These are phyloP conservation scores for Paraplagusia blochii DNA, from an alignment of 2,113 vertebrate genomes.

Conservation along the genomic window DNA sequence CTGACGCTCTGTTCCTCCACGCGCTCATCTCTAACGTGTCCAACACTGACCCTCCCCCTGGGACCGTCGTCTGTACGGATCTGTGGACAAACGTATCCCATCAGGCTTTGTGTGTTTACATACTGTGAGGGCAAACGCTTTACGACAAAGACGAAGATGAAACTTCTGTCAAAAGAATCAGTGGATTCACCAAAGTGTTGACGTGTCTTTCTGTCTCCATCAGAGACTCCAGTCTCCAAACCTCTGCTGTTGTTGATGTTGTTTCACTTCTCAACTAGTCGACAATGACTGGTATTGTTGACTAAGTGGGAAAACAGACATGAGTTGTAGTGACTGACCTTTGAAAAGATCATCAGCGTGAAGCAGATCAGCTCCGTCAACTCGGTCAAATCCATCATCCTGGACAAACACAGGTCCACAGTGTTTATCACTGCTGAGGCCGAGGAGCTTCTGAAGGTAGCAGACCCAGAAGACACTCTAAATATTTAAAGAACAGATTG, in stretches of 20 bases:
- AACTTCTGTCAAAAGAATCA: conserved; percentile 14
- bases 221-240: background rate
- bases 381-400: background rate
- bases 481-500: too few relatives aligned
- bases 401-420: conserved; percentile 12
- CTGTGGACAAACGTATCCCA: conserved; percentile 32
- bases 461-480: too few relatives aligned
- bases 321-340: conserved; percentile 41
- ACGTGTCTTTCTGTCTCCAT: too few relatives aligned
- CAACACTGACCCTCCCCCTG: conserved; percentile 39
- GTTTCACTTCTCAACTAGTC: conserved; percentile 43
- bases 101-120: conserved; percentile 17
- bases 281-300: conserved; percentile 59
- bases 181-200: background rate
- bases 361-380: too few relatives aligned
- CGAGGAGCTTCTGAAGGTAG: too few relatives aligned
- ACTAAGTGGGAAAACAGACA: conserved; percentile 57
- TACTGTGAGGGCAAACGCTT: conserved; percentile 8
- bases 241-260: background rate
- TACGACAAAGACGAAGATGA: background rate
- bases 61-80: conserved; percentile 22
- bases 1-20: conserved; percentile 56
- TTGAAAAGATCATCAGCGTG: conserved; percentile 31
- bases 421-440: background rate
- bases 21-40: conserved; percentile 69